A percentile compares a stretch with the other conserved stretches of the same genome.
These are phyloP conservation scores for Dione vanillae DNA, from an alignment of 2,888 invertebrate species.

Conservation along the genomic window DNA sequence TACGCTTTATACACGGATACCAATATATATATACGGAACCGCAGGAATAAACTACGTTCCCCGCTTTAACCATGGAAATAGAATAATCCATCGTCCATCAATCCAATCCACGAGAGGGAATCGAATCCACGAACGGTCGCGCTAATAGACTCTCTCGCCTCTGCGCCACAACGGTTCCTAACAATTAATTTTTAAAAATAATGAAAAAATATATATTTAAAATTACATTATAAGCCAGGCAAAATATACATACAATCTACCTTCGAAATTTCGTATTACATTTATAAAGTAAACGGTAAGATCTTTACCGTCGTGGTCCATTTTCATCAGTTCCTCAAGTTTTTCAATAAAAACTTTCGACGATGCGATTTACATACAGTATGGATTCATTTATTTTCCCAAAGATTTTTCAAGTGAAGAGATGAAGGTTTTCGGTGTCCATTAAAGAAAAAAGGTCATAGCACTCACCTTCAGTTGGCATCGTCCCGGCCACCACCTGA, in stretches of 20 bases:
- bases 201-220: neutral
- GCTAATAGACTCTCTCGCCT: too few relatives aligned
- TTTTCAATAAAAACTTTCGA: slow-evolving; percentile 84
- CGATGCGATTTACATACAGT: slow-evolving; percentile 81
- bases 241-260: slow-evolving; percentile 16
- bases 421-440: slow-evolving; percentile 73
- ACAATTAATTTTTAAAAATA: neutral
- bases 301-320: slow-evolving; percentile 76
- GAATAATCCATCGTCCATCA: too few relatives aligned
- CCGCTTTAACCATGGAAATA: too few relatives aligned
- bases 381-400: slow-evolving; percentile 81
- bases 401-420: slow-evolving; percentile 78
- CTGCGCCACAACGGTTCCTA: too few relatives aligned
- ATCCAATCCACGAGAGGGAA: too few relatives aligned
- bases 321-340: slow-evolving; percentile 82
- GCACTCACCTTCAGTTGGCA: slow-evolving; percentile 53
- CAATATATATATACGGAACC: too few relatives aligned
- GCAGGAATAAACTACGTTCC: too few relatives aligned
- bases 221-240: neutral
- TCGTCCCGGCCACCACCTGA: slow-evolving; percentile 55
- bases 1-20: too few relatives aligned
- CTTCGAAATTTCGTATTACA: slow-evolving; percentile 40
- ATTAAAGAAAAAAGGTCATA: slow-evolving; percentile 73
- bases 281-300: slow-evolving; percentile 57
- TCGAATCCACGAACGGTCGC: too few relatives aligned